These are phyloP conservation scores for Myiotriccus ornatus DNA, from an alignment of 2,797 vertebrate genomes.

Conservation along the genomic window DNA sequence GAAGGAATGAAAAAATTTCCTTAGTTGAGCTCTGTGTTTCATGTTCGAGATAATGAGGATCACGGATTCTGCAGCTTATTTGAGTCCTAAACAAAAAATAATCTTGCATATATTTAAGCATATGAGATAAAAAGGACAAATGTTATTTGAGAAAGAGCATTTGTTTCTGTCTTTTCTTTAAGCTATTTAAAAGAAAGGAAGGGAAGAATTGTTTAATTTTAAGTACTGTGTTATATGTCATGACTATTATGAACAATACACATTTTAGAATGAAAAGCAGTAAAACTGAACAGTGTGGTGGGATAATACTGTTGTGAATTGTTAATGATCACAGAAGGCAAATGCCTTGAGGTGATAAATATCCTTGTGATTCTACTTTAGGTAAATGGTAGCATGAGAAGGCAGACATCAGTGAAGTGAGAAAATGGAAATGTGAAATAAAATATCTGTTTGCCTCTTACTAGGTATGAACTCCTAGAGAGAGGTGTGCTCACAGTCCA, in stretches of 20 bases:
- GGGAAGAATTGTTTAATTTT: not conserved
- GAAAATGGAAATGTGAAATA: not conserved
- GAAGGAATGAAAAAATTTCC: not conserved
- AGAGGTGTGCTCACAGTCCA: slow-evolving; percentile 71
- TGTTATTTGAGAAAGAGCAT: not conserved
- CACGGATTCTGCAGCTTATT: not conserved
- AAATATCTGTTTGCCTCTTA: not conserved
- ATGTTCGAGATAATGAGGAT: not conserved
- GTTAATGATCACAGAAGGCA: not conserved
- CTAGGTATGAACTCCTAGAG: slow-evolving; percentile 81
- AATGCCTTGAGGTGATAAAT: not conserved
- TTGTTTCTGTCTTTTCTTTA: not conserved
- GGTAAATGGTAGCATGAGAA: not conserved
- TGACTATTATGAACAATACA: not conserved
- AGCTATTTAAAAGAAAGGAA: not conserved
- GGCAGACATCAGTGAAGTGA: not conserved
- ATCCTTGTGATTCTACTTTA: not conserved
- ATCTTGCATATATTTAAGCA: not conserved
- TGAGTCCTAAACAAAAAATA: not conserved
- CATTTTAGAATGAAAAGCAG: not conserved
- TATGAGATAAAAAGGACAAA: not conserved
- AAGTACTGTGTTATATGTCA: not conserved
- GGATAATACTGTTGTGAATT: not conserved
- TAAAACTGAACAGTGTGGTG: not conserved
- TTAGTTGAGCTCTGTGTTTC: not conserved